These are phyloP conservation scores for Brachionus koreanus DNA, from an alignment of 1,140 invertebrate species.

Conservation along the genomic window DNA sequence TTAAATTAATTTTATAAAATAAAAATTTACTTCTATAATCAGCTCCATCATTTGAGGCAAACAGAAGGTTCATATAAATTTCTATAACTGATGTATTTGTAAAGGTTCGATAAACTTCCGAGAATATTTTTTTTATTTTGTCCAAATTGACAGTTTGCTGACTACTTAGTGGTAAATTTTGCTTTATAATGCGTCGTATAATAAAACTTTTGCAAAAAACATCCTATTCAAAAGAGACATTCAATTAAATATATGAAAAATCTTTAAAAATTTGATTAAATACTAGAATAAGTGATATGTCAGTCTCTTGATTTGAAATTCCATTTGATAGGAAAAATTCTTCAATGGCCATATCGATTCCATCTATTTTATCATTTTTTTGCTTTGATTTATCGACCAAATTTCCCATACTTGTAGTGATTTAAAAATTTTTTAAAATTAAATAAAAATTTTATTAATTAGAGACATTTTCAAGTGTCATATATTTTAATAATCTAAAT, in stretches of 20 bases:
- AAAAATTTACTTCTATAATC: background rate
- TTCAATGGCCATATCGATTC: background rate
- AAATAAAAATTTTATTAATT: background rate
- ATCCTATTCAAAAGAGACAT: background rate
- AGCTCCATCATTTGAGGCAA: background rate
- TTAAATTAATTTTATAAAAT: background rate
- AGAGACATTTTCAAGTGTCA: background rate
- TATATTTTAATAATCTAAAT: background rate
- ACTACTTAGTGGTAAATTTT: background rate
- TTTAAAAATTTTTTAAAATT: background rate
- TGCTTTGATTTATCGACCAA: background rate
- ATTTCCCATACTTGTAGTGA: background rate
- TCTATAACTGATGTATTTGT: constrained; percentile 14
- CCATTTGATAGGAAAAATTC: background rate
- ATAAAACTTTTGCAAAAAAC: constrained; percentile 34
- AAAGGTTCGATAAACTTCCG: background rate
- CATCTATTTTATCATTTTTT: background rate
- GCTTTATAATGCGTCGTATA: background rate
- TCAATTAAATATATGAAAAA: background rate
- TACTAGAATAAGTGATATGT: background rate
- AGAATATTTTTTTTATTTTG: background rate
- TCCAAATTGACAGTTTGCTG: constrained; percentile 3
- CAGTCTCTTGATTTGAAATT: background rate
- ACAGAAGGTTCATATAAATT: background rate
- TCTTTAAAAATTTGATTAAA: background rate